Evolutionary conservation across 2,113 vertebrate species (phyloP).

Genomic region (Heteronetta atricapilla): DNA sequence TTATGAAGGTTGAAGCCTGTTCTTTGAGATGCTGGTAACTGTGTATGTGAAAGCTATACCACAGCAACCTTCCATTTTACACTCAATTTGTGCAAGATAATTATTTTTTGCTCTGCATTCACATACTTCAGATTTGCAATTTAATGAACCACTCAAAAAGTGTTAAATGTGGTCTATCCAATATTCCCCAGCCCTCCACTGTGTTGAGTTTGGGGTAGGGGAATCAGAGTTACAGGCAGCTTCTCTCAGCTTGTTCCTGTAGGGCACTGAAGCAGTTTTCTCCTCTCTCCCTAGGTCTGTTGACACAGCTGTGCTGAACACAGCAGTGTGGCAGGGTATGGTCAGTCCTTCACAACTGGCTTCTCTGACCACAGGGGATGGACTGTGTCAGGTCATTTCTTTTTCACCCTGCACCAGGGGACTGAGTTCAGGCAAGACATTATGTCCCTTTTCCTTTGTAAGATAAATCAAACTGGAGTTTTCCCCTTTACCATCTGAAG

Average conservation of each 20-base stretch:
- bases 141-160: background rate
- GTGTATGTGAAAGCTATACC: background rate
- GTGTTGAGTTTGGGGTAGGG: background rate
- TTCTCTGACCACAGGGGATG: background rate
- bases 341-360: background rate
- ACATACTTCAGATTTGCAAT: background rate
- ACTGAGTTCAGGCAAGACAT: background rate
- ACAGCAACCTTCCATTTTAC: background rate
- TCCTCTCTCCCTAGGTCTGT: background rate
- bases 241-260: background rate
- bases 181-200: background rate
- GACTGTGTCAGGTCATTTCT: background rate
- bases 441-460: background rate
- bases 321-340: background rate
- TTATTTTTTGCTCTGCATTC: background rate
- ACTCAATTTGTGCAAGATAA: background rate
- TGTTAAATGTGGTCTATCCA: background rate
- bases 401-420: background rate
- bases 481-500: background rate
- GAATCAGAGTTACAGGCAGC: background rate
- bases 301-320: background rate
- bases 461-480: background rate
- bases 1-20: background rate
- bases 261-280: background rate
- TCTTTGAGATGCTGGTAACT: background rate